phyloP scores from a whole-genome alignment of 1,140 invertebrate species.

The Littorina saxatilis region DNA sequence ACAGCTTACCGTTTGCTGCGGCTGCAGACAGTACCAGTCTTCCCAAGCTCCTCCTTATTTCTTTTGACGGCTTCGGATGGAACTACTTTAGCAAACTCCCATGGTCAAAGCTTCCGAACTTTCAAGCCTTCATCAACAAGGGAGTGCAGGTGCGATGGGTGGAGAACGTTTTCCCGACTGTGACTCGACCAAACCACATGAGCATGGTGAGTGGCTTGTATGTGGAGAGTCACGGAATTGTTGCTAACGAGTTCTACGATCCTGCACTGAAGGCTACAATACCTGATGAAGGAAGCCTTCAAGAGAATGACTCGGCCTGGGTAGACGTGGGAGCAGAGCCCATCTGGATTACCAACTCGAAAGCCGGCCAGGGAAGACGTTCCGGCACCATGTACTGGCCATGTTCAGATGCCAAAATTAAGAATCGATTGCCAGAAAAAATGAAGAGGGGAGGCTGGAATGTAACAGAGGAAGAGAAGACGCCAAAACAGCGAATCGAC shows the following conservation, averaged over 20 bases:
- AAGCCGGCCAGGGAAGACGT: slow-evolving; percentile 43
- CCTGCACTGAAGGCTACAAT: slow-evolving; percentile 74
- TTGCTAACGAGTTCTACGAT: slow-evolving; percentile 84
- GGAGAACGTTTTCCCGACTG: slow-evolving; percentile 82
- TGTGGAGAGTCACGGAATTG: slow-evolving; percentile 85
- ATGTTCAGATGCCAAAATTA: slow-evolving; percentile 52
- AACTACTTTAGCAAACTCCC: not conserved
- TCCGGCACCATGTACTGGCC: slow-evolving; percentile 63
- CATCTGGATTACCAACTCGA: slow-evolving; percentile 70
- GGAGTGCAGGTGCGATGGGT: slow-evolving; percentile 65
- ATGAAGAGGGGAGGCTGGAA: slow-evolving; percentile 37
- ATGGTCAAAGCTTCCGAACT: slow-evolving; percentile 51
- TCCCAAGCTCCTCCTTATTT: not conserved
- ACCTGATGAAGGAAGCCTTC: slow-evolving; percentile 73
- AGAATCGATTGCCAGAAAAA: slow-evolving; percentile 54
- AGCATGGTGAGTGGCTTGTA: slow-evolving; percentile 87
- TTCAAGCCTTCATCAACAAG: slow-evolving; percentile 69
- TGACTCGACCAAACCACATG: slow-evolving; percentile 89
- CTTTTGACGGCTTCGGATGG: slow-evolving; percentile 22
- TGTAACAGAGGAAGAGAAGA: slow-evolving; percentile 75
- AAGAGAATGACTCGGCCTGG: slow-evolving; percentile 58
- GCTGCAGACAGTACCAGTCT: not conserved
- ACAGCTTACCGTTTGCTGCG: too few relatives aligned
- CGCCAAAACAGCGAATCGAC: slow-evolving; percentile 75
- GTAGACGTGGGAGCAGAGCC: slow-evolving; percentile 65